Evolutionary conservation across 1,140 invertebrate genomes (phyloP).

Genomic region (Brachionus calyciflorus): DNA sequence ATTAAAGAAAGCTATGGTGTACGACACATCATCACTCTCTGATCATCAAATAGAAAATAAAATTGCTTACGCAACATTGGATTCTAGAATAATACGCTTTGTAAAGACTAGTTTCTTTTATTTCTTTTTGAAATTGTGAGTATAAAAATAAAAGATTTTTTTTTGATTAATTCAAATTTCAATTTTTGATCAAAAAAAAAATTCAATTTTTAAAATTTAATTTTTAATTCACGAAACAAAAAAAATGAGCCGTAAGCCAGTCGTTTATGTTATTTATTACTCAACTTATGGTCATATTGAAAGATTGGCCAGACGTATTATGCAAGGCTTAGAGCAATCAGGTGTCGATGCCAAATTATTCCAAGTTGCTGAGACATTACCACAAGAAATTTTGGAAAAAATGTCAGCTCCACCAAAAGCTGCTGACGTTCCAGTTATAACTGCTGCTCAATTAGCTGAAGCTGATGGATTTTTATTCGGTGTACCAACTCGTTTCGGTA

Average conservation of each 20-base stretch:
- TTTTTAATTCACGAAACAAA: no score
- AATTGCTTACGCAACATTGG: no score
- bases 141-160: no score
- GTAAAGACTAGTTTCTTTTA: no score
- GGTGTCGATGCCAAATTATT: slow-evolving; percentile 40
- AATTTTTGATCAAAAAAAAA: no score
- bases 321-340: neutral
- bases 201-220: no score
- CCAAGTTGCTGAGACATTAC: slow-evolving; percentile 32
- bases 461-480: slow-evolving; percentile 44
- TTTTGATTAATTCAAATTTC: no score
- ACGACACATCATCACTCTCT: neutral
- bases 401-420: slow-evolving; percentile 28
- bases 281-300: slow-evolving; percentile 46
- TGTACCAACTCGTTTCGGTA: slow-evolving; percentile 44
- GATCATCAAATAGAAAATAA: no score
- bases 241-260: slow-evolving; percentile 43
- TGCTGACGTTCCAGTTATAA: slow-evolving; percentile 31
- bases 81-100: no score
- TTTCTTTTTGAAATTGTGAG: no score
- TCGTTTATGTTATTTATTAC: slow-evolving; percentile 45
- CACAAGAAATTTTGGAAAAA: slow-evolving; percentile 34
- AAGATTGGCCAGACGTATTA: slow-evolving; percentile 1
- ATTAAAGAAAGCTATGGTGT: neutral
- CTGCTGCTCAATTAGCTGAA: slow-evolving; percentile 12